Percentiles rank a stretch among this genome's conserved stretches.
These are phyloP conservation scores for Emesis russula DNA, from an alignment of 2,888 invertebrate species.

Conservation along the genomic window DNA sequence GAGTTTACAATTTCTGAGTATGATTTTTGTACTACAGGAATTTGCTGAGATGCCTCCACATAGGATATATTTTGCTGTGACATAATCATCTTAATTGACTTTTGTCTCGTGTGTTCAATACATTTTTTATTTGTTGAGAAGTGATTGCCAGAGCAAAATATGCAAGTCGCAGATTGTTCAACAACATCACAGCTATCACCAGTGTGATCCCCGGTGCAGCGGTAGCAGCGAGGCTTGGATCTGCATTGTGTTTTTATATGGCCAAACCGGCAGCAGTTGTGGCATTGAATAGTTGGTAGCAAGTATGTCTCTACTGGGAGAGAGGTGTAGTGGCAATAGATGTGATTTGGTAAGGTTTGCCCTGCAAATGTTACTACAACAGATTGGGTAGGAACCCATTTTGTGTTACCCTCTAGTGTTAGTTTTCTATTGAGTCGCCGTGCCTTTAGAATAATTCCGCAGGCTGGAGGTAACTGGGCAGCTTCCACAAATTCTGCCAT, in stretches of 20 bases:
- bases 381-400: background rate
- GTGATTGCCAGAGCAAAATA: background rate
- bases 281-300: too few species aligned
- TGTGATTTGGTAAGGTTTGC: background rate
- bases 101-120: background rate
- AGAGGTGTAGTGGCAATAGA: too few species aligned
- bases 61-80: too few species aligned
- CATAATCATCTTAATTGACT: too few species aligned
- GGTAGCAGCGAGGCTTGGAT: background rate
- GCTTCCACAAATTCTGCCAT: background rate
- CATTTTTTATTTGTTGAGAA: background rate
- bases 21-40: too few species aligned
- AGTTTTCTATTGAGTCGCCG: background rate
- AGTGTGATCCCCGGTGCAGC: background rate
- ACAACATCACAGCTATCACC: background rate
- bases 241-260: background rate
- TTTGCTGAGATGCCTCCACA: too few species aligned
- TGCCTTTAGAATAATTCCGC: background rate
- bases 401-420: background rate
- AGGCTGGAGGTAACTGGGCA: background rate
- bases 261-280: too few species aligned
- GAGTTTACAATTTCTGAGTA: too few species aligned
- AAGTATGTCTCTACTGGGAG: too few species aligned
- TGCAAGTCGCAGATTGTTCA: background rate
- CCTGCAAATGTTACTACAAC: background rate